Evolutionary conservation across 1,140 invertebrate species (phyloP), one percentile per base, ranked within the genome.

Genomic region (Druon quercuslanigerum): DNA sequence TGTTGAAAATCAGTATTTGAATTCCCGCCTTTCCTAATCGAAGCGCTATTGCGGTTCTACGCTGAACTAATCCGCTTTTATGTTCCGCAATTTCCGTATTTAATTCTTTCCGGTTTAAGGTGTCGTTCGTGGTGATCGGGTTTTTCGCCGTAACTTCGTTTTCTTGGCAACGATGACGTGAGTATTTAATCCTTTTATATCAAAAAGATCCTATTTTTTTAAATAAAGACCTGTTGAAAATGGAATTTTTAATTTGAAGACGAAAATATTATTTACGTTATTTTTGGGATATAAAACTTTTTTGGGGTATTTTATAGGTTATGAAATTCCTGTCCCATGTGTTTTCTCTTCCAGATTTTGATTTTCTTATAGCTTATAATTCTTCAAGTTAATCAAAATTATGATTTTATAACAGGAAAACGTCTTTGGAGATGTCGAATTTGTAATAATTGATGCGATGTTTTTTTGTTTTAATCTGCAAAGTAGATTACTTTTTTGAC

Each of bases 101-200:
- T 46, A 51, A 7, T 51, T 75, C 83, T 86, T 87, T 87, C 83
- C 81, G 80, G 78, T 82, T 79, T 77, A 11, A 70, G 33, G 57
- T 20, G 57, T 79, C 17, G 33, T 33, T 16, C 33, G 13, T 40
- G 4, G 51, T 70, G 51, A 76, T 77, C 77, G 46, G 46, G 57
- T 74, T 46, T n/a, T 13, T 11, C 3, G 6, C 7, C 11, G 57
- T 6, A 40, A 5, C 19, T 33, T 33, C 20, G 57, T 40, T 33
- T 66, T 66, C 57, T 66, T 66, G 56, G 0, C 9, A 80, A 51
- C 14, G 11, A 88, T 88, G 87, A 84, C 87, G 87, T 88, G 70
- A 87, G 87, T 88, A 83, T 82, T 74, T 73, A 40, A 74, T 72
- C 73, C 20, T 13, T 74, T 73, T 77, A 51, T 72, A 72, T 20